These are phyloP conservation scores for Lordiphosa collinella DNA, from an alignment of 1,140 invertebrate species.

Conservation along the genomic window DNA sequence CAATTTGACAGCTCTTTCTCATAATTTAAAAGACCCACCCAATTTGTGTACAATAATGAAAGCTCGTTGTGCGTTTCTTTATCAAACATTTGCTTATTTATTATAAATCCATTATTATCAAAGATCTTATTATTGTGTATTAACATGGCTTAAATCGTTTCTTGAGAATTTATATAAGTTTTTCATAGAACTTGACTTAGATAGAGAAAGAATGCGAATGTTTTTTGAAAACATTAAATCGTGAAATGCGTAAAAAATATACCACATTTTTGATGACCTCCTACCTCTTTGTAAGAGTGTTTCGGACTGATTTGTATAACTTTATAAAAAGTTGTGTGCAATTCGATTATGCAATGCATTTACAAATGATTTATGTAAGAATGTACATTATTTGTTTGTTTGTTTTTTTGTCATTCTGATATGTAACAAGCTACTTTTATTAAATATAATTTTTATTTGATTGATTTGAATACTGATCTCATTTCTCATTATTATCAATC, in stretches of 20 bases:
- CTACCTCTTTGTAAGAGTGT: background rate
- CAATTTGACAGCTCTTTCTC: no score
- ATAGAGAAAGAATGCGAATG: slow-evolving; percentile 27
- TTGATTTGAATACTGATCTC: slow-evolving; percentile 44
- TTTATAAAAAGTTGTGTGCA: slow-evolving; percentile 50
- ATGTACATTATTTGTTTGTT: slow-evolving; percentile 5
- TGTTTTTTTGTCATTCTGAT: slow-evolving; percentile 38
- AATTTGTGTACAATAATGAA: background rate
- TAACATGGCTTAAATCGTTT: slow-evolving; percentile 49
- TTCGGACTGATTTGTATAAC: slow-evolving; percentile 51
- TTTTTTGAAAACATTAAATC: slow-evolving; percentile 52
- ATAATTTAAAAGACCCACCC: background rate
- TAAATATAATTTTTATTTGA: slow-evolving; percentile 35
- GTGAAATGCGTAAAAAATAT: slow-evolving; percentile 42
- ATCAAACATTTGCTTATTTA: slow-evolving; percentile 55
- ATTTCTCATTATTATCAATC: slow-evolving; percentile 10
- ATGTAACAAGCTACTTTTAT: slow-evolving; percentile 67
- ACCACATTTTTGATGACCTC: slow-evolving; percentile 7
- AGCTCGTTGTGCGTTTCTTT: background rate
- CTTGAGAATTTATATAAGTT: slow-evolving; percentile 14
- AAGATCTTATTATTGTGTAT: slow-evolving; percentile 39
- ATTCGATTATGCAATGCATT: slow-evolving; percentile 15
- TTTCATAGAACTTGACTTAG: slow-evolving; percentile 50
- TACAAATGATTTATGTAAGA: slow-evolving; percentile 16
- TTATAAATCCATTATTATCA: slow-evolving; percentile 48